These are phyloP conservation scores for Philonicus albiceps DNA, from an alignment of 2,888 invertebrate genomes.

Conservation along the genomic window DNA sequence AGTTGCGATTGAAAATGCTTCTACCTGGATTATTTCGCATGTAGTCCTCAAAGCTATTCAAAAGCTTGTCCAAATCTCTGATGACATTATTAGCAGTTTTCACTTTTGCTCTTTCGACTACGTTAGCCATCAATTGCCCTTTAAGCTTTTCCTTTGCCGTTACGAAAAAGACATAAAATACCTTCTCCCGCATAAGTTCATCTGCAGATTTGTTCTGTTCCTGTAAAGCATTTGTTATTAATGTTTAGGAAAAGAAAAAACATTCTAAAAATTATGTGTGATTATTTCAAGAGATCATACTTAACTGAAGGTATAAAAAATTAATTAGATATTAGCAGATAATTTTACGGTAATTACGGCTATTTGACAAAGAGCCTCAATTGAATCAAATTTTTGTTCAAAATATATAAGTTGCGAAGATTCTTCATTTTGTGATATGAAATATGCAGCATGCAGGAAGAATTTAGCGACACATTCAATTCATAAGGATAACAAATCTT, in stretches of 20 bases:
- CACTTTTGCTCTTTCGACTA: constrained; percentile 5
- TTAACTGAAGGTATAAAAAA: constrained; percentile 14
- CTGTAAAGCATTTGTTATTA: constrained; percentile 41
- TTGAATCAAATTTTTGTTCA: neutral
- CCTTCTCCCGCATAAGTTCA: constrained; percentile 21
- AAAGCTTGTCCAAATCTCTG: constrained; percentile 3
- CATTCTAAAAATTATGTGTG: neutral
- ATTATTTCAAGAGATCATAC: neutral
- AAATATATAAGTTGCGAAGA: neutral
- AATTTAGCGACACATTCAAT: neutral
- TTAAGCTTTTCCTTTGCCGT: constrained; percentile 34
- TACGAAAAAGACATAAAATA: constrained; percentile 29
- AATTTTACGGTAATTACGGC: neutral
- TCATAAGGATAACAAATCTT: neutral
- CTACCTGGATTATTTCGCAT: neutral
- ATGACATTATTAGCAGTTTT: neutral
- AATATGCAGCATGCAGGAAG: neutral
- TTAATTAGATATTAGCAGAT: neutral
- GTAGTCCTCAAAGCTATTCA: constrained; percentile 4
- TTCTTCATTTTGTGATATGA: neutral
- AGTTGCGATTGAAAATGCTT: neutral
- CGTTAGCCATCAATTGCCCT: constrained; percentile 26
- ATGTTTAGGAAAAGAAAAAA: neutral
- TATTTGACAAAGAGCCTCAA: neutral
- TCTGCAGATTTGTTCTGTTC: constrained; percentile 39